Base-by-base conservation (phyloP, 2,797 vertebrate species). In the Spatula clypeata region DNA sequence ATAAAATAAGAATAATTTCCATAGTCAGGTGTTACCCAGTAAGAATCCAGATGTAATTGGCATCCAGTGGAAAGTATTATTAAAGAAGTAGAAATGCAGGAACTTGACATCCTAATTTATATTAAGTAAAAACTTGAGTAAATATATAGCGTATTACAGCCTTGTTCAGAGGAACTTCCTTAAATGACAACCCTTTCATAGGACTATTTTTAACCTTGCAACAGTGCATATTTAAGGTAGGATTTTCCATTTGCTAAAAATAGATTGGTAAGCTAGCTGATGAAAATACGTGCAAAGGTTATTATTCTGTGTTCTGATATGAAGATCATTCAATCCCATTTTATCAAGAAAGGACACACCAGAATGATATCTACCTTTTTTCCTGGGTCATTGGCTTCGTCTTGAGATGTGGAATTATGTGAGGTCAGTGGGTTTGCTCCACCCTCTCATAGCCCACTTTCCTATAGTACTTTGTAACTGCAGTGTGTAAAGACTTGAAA, bases 1-100 rank as follows among this genome's bases (percentile, higher is more conserved):
- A 77, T 91, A 61, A 92, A 82, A 79, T 57, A 7, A 82, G 18
- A 58, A 73, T 90, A 53, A 36, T 88, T 94, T 77, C 19, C 64
- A 69, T 73, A 47, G 57, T 47, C 2, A 9, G 7, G 3, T 54
- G 55, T 40, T 94, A 64, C 10, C 12, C 51, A 26, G 5, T n/a
- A 84, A 40, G 32, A 93, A 71, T 76, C 13, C 55, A 90, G 66
- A 88, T 36, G 27, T 54, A 81, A 79, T 9, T 84, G 44, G 6
- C 9, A 75, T 79, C 51, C 38, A 54, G 14, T 55, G 51, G 80
- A 88, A 80, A 54, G 34, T 36, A 58, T 23, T 77, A 44, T 34
- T 27, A 34, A 84, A 84, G 77, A 87, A 44, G 69, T 51, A 47
- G 31, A 90, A 94, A 64, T 75, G 13, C 3, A 79, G 49, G 69